Percentiles rank a stretch among this genome's conserved stretches.
Conservation (phyloP, 2,113 vertebrate species). For the Echinops telfairi region DNA sequence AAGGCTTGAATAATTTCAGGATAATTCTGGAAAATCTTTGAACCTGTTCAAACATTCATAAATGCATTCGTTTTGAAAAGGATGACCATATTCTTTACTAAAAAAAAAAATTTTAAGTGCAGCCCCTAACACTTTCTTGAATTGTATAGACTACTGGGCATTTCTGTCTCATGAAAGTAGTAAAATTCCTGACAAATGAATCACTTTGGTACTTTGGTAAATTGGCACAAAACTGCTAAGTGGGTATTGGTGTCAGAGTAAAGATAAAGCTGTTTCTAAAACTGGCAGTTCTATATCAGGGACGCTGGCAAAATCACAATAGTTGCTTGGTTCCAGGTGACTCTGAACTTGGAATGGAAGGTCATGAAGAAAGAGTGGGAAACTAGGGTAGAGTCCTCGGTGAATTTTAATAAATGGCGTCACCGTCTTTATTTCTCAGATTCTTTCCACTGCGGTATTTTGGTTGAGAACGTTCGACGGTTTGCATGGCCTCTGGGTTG, state of each 20-base stretch:
- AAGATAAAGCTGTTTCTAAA: not conserved
- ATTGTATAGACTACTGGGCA: not conserved
- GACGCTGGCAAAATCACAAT: not conserved
- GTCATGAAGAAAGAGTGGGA: not conserved
- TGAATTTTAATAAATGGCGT: not conserved
- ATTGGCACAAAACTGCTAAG: not conserved
- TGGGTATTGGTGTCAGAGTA: not conserved
- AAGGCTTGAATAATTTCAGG: slow-evolving; percentile 68
- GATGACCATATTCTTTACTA: not conserved
- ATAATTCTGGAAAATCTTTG: slow-evolving; percentile 60
- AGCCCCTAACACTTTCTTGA: not conserved
- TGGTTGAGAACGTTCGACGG: not conserved
- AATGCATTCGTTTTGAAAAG: slow-evolving; percentile 31
- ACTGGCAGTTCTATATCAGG: not conserved
- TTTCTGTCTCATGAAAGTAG: not conserved
- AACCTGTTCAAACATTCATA: slow-evolving; percentile 32
- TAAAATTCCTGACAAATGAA: not conserved
- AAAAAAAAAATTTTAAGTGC: not conserved
- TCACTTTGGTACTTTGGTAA: not conserved
- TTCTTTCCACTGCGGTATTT: not conserved
- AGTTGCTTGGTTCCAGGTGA: not conserved
- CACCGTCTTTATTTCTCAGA: not conserved
- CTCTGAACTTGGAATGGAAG: not conserved
- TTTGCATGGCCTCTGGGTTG: not conserved
- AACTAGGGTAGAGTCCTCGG: not conserved